Base-by-base conservation (phyloP, 92 coral and sea anemone species). In the Bergia puertoricense region DNA sequence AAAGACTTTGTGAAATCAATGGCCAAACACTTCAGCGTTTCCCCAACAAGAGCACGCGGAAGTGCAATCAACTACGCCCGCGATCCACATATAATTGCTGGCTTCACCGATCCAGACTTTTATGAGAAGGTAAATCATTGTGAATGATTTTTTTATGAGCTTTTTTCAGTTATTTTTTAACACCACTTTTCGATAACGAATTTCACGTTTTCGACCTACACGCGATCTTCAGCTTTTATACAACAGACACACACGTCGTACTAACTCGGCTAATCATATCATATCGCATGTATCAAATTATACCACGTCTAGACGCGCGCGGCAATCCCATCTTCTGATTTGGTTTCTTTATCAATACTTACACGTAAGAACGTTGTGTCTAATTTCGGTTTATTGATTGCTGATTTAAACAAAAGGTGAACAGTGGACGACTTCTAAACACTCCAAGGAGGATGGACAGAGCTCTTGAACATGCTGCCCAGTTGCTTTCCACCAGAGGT, bases 361-460 rank as follows among this genome's bases (percentile, higher is more conserved):
- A 51, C 10, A 51, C 57, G 57, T 51, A 10, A 8, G 11, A 7
- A 8, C 2, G 14, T 8, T 15, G 59, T 15, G 11, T 54, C 59
- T 54, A 54, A 54, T 54, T 54, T 54, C 59, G 1, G 2, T 10
- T 54, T 54, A 62, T 16, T 62, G 30, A 62, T 16, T 62, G 74
- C 46, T 15, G 18, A 37, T 80, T 46, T 38, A 10, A 66, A 82
- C 39, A n/a, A 43, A 68, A 83, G 86, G 78, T 83, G 40, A 83
- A 83, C 14, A 69, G 36, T 69, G 86, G 86, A 14, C 86, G 86
- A 38, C 86, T 83, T 36, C 78, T 83, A 1, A 83, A 83, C 78
- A 83, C 86, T 11, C 7, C 71, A 42, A 88, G 97, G 56, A 86
- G 97, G 71, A 89, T 92, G 76, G 95, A 94, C 88, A 87, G 88